Evolutionary conservation across 2,113 vertebrate species (phyloP).

Genomic region (Cariama cristata): DNA sequence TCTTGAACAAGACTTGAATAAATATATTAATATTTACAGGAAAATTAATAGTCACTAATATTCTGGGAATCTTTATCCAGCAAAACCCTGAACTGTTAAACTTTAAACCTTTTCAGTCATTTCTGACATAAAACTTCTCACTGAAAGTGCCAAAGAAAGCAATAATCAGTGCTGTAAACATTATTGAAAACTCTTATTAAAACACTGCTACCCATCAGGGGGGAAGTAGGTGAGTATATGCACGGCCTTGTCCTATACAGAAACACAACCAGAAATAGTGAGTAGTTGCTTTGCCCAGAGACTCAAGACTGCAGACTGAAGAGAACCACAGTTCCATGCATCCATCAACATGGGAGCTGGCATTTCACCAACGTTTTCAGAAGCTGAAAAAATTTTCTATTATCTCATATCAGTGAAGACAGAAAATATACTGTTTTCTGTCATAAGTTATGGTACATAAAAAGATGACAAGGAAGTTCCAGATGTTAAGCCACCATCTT

Average conservation of each 20-base stretch:
- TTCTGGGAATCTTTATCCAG: not conserved
- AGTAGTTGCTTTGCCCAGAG: not conserved
- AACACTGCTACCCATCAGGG: not conserved
- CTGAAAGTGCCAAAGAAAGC: not conserved
- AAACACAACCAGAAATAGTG: not conserved
- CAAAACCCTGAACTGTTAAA: not conserved
- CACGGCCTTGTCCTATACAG: not conserved
- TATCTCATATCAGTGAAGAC: not conserved
- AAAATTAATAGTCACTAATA: not conserved
- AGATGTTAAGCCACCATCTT: not conserved
- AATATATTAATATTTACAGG: not conserved
- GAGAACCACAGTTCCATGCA: not conserved
- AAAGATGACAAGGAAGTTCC: too few relatives aligned
- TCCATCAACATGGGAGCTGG: not conserved
- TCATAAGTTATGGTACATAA: not conserved
- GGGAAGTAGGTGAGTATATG: fast-evolving
- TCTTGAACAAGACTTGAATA: not conserved
- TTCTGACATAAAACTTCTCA: not conserved
- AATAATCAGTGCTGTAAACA: not conserved
- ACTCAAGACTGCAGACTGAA: not conserved
- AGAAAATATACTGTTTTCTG: not conserved
- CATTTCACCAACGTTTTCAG: not conserved
- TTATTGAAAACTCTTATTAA: not conserved
- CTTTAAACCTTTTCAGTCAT: not conserved
- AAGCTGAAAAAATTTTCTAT: not conserved